Conservation (phyloP, 2,113 vertebrate species). For the Onychorhynchus coronatus region DNA sequence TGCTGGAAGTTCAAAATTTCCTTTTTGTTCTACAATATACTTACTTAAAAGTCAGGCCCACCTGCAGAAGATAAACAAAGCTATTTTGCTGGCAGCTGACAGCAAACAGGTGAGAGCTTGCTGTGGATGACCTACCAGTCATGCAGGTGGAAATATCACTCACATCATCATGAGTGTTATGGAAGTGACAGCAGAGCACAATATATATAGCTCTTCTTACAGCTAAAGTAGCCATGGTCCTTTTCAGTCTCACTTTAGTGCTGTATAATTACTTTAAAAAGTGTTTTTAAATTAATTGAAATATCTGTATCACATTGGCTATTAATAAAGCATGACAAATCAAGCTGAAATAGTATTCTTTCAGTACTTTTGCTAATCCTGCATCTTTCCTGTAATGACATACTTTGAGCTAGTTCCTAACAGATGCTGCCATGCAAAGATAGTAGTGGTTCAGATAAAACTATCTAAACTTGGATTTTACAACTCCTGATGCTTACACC, state of each 20-base stretch:
- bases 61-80: neutral
- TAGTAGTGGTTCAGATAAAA: neutral
- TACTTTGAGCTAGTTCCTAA: neutral
- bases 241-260: neutral
- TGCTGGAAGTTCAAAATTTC: neutral
- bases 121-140: neutral
- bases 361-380: neutral
- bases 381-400: neutral
- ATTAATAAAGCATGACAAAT: neutral
- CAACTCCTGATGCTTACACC: neutral
- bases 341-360: neutral
- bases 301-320: neutral
- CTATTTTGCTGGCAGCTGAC: neutral
- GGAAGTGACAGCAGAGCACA: conserved; percentile 3
- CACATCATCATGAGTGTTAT: neutral
- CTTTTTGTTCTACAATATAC: neutral
- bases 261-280: neutral
- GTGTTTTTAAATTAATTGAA: neutral
- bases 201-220: neutral
- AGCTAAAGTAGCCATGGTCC: neutral
- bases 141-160: neutral
- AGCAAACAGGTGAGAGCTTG: neutral
- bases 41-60: neutral
- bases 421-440: neutral
- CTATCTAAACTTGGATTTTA: neutral